phyloP scores from a whole-genome alignment of 2,113 vertebrate species.

The Burhinus oedicnemus region DNA sequence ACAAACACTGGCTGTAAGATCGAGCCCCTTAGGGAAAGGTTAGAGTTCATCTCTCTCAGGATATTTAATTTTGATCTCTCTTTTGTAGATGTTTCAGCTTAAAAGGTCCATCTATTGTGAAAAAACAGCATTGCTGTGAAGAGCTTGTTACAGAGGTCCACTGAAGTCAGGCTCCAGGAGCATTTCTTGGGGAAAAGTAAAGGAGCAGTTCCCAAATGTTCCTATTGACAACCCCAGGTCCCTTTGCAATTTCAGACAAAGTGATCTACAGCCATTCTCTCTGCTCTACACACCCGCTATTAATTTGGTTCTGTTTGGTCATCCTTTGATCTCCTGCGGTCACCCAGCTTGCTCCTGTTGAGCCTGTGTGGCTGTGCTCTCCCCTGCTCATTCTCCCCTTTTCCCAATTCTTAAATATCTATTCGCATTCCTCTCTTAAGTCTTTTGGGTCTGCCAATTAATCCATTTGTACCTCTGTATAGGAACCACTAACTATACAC shows the following conservation, averaged over 20 bases:
- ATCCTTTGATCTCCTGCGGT: neutral
- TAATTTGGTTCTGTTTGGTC: neutral
- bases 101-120: neutral
- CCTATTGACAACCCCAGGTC: neutral
- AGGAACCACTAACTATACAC: neutral
- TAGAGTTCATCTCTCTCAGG: neutral
- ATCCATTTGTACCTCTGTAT: neutral
- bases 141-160: neutral
- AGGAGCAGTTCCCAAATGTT: neutral
- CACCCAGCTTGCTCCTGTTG: neutral
- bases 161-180: neutral
- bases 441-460: neutral
- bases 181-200: neutral
- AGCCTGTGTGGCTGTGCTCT: fast-evolving
- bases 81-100: neutral
- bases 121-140: neutral
- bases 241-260: neutral
- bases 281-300: neutral
- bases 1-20: neutral
- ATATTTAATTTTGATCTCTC: neutral
- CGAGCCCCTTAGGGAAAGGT: neutral
- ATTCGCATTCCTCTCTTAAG: neutral
- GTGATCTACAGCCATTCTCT: neutral
- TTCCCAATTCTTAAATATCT: neutral
- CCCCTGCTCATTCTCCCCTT: neutral